Conservation (phyloP, 1,140 invertebrate genomes). For the Aphelenchoides fujianensis region DNA sequence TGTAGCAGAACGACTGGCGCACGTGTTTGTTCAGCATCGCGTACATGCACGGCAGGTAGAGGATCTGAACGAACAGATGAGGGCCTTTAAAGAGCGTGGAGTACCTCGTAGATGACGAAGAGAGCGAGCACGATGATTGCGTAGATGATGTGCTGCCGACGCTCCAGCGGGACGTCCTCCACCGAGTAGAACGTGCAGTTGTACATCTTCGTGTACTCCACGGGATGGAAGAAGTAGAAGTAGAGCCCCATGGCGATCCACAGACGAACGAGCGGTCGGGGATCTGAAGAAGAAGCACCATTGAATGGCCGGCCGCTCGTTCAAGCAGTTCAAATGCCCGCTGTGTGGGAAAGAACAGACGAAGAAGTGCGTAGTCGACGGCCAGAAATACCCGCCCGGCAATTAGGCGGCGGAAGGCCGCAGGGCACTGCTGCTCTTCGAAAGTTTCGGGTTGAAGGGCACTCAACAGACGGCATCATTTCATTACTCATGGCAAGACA, state of each 20-base stretch:
- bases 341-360: no score
- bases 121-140: not conserved
- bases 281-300: no score
- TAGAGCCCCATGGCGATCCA: not conserved
- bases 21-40: not conserved
- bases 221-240: not conserved
- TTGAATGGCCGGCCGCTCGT: no score
- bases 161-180: not conserved
- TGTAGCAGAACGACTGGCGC: not conserved
- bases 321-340: no score
- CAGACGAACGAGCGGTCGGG: no score
- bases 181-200: conserved; percentile 10
- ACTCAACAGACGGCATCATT: no score
- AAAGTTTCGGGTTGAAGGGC: no score
- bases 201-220: not conserved
- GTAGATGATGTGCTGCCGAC: not conserved
- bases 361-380: no score
- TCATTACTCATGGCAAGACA: no score
- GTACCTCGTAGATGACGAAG: not conserved
- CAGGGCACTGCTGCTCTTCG: no score
- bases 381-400: no score
- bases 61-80: not conserved
- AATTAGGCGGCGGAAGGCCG: no score
- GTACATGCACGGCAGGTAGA: not conserved
- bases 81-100: not conserved